Evolutionary conservation across 1,140 invertebrate genomes (phyloP).

Genomic region (Aradophagus sp.): DNA sequence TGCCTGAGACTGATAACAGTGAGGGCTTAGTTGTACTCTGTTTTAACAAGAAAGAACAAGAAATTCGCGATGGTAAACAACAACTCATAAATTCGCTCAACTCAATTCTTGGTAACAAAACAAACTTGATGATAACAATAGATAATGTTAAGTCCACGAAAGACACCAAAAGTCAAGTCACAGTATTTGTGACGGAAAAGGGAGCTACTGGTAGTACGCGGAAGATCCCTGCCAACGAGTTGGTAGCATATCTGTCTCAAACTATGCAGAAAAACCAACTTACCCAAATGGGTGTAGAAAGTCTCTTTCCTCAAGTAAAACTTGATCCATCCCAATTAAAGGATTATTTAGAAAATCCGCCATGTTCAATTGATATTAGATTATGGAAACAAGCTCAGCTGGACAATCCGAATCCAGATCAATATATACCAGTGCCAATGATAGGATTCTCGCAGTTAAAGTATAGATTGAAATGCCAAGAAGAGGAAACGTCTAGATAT

Average conservation of each 20-base stretch:
- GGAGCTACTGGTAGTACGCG: constrained; percentile 79
- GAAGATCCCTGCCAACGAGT: constrained; percentile 84
- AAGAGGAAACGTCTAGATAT: constrained; percentile 87
- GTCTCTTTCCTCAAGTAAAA: constrained; percentile 78
- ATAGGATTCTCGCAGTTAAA: constrained; percentile 92
- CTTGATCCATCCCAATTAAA: constrained; percentile 86
- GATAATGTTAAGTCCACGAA: constrained; percentile 84
- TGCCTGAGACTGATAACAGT: constrained; percentile 88
- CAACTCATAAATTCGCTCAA: constrained; percentile 82
- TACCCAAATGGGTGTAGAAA: constrained; percentile 79
- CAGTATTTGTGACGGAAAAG: constrained; percentile 88
- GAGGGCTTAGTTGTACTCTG: constrained; percentile 89
- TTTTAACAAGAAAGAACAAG: constrained; percentile 86
- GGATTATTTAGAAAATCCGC: constrained; percentile 92
- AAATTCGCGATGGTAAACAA: constrained; percentile 84
- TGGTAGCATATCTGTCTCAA: constrained; percentile 82
- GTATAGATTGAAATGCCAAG: constrained; percentile 86
- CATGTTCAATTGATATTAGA: constrained; percentile 85
- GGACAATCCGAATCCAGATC: constrained; percentile 92
- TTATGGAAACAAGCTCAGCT: constrained; percentile 93
- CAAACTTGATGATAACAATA: constrained; percentile 85
- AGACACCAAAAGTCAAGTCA: constrained; percentile 85
- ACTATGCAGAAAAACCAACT: constrained; percentile 82
- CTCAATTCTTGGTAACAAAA: constrained; percentile 86
- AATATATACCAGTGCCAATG: constrained; percentile 93